Evolutionary conservation across 1,140 invertebrate genomes (phyloP).

Genomic region (Teleogryllus occipitalis): DNA sequence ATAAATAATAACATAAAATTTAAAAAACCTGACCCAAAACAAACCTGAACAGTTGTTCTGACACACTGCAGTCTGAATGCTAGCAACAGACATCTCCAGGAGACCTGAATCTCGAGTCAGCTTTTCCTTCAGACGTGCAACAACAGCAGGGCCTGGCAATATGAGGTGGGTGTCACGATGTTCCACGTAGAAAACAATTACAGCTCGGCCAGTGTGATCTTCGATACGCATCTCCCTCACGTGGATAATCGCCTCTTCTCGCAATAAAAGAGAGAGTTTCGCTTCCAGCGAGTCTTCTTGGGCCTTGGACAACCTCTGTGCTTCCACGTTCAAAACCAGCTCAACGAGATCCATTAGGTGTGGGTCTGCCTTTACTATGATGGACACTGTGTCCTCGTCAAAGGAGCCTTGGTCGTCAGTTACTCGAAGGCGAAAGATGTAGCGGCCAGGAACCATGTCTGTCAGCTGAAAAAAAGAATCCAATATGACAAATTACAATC

Average conservation of each 20-base stretch:
- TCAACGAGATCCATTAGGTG: conserved; percentile 68
- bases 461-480: conserved; percentile 51
- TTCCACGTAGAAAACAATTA: conserved; percentile 44
- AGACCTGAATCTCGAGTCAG: conserved; percentile 59
- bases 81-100: conserved; percentile 62
- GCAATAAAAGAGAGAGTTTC: conserved; percentile 52
- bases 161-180: neutral
- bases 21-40: too few relatives aligned
- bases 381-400: conserved; percentile 68
- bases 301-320: conserved; percentile 60
- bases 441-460: conserved; percentile 76
- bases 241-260: conserved; percentile 55
- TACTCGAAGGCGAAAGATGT: conserved; percentile 81
- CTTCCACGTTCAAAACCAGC: conserved; percentile 63
- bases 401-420: conserved; percentile 79
- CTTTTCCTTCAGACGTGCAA: conserved; percentile 53
- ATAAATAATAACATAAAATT: too few relatives aligned
- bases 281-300: conserved; percentile 63
- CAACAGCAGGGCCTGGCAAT: conserved; percentile 43
- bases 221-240: conserved; percentile 53
- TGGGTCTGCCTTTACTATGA: conserved; percentile 75
- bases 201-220: conserved; percentile 47
- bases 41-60: conserved; percentile 84
- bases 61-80: conserved; percentile 73
- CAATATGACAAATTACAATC: neutral